These are phyloP conservation scores for Daphoenositta chrysoptera DNA, from an alignment of 2,113 vertebrate species.

Conservation along the genomic window DNA sequence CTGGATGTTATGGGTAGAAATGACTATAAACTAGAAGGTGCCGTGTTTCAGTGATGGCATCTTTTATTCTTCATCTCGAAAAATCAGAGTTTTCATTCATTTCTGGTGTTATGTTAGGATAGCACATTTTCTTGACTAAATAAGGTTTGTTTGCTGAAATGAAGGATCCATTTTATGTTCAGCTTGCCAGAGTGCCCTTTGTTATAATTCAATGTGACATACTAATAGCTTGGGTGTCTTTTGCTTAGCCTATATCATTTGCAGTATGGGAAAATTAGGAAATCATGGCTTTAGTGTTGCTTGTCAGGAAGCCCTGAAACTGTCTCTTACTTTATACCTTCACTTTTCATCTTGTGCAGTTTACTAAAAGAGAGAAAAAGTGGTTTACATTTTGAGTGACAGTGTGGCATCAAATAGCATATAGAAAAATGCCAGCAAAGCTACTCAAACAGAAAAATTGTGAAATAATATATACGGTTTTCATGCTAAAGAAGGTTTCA, in stretches of 20 bases:
- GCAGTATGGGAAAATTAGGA: not conserved
- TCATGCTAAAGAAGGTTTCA: not conserved
- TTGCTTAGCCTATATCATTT: not conserved
- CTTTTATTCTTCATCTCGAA: constrained; percentile 8
- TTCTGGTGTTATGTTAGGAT: not conserved
- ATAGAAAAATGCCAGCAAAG: not conserved
- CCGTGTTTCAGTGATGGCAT: not conserved
- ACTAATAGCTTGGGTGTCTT: not conserved
- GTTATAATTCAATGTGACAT: not conserved
- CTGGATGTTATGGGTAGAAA: not conserved
- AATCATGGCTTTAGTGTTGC: not conserved
- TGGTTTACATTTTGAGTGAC: not conserved
- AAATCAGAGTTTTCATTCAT: not conserved
- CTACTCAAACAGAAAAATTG: not conserved
- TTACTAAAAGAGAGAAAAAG: not conserved
- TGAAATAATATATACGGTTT: not conserved
- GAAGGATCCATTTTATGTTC: not conserved
- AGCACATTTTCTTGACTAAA: not conserved
- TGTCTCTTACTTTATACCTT: not conserved
- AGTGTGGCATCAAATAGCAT: not conserved
- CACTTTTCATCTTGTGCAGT: not conserved
- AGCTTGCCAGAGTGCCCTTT: not conserved
- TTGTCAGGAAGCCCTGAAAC: not conserved
- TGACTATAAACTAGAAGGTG: not conserved
- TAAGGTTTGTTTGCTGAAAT: not conserved